A percentile compares a stretch with the other conserved stretches of the same genome.
These are phyloP conservation scores for Anastrepha obliqua DNA, from an alignment of 1,140 invertebrate genomes.

Conservation along the genomic window DNA sequence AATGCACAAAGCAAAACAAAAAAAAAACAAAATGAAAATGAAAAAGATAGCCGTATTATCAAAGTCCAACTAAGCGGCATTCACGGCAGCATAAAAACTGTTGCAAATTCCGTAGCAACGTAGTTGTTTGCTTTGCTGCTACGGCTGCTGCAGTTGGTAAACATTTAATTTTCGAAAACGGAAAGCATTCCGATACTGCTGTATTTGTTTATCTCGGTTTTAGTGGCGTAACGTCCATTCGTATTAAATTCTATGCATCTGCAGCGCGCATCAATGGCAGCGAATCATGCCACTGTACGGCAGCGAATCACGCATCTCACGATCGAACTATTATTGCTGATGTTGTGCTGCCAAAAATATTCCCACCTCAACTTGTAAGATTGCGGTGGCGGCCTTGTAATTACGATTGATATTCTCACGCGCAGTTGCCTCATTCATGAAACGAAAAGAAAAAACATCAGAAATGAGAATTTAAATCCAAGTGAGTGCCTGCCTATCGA, in stretches of 20 bases:
- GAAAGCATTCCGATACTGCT: slow-evolving; percentile 5
- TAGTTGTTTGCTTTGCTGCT: not conserved
- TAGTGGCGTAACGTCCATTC: not conserved
- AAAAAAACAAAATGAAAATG: not conserved
- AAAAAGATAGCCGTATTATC: not conserved
- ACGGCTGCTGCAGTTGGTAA: slow-evolving; percentile 34
- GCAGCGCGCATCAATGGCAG: slow-evolving; percentile 31
- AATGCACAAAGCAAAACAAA: not conserved
- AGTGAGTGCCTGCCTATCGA: not conserved
- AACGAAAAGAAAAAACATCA: not conserved
- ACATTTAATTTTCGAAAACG: slow-evolving; percentile 52
- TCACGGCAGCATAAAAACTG: not conserved
- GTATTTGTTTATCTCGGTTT: slow-evolving; percentile 34
- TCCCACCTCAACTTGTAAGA: slow-evolving; percentile 22
- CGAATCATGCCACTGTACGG: slow-evolving; percentile 17
- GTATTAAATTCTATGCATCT: slow-evolving; percentile 20
- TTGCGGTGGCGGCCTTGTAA: not conserved
- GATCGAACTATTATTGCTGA: slow-evolving; percentile 57
- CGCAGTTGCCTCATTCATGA: not conserved
- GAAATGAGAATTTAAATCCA: not conserved
- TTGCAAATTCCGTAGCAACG: not conserved
- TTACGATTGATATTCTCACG: slow-evolving; percentile 38
- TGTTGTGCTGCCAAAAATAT: slow-evolving; percentile 20
- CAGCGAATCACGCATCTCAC: slow-evolving; percentile 57
- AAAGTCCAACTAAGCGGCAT: slow-evolving; percentile 14